These are phyloP conservation scores for Caenorhabditis uteleia DNA, from an alignment of 2,888 invertebrate species.

Conservation along the genomic window DNA sequence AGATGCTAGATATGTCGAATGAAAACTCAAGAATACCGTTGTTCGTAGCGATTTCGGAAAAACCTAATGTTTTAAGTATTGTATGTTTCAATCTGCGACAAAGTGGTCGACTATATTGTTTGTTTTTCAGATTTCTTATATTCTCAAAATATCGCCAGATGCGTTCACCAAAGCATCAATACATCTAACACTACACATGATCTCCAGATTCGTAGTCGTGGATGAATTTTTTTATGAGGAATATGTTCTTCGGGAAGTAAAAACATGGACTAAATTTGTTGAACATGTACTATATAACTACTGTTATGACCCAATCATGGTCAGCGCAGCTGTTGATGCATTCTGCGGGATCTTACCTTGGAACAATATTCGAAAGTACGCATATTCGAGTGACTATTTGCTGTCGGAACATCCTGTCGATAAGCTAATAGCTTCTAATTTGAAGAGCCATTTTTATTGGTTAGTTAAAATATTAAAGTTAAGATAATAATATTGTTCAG, in stretches of 20 bases:
- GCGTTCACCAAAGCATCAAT: conserved; percentile 3
- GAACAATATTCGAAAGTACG: conserved; percentile 10
- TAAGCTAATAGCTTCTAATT: too few relatives aligned
- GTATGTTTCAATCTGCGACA: too few relatives aligned
- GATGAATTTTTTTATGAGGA: conserved; percentile 9
- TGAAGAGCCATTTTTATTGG: too few relatives aligned
- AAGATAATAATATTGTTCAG: neutral
- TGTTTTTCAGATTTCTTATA: conserved; percentile 15
- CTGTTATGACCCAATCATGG: conserved; percentile 13
- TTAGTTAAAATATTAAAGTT: too few relatives aligned
- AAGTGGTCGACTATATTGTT: too few relatives aligned
- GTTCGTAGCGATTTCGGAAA: too few relatives aligned
- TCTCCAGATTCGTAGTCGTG: conserved; percentile 28
- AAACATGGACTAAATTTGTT: conserved; percentile 13
- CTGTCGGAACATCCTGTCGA: too few relatives aligned
- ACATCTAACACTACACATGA: conserved; percentile 19
- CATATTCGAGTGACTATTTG: conserved; percentile 5
- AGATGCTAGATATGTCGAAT: too few relatives aligned
- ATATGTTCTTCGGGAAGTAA: conserved; percentile 4
- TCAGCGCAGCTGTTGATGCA: conserved; percentile 25
- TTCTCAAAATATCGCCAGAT: conserved; percentile 13
- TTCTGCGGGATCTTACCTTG: conserved; percentile 22
- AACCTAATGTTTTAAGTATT: too few relatives aligned
- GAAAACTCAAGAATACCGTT: too few relatives aligned
- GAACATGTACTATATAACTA: conserved; percentile 9